A percentile compares a stretch with the other conserved stretches of the same genome.
Evolutionary conservation across 2,797 vertebrate genomes (phyloP).

Genomic region (Pseudotriccus pelzelni): DNA sequence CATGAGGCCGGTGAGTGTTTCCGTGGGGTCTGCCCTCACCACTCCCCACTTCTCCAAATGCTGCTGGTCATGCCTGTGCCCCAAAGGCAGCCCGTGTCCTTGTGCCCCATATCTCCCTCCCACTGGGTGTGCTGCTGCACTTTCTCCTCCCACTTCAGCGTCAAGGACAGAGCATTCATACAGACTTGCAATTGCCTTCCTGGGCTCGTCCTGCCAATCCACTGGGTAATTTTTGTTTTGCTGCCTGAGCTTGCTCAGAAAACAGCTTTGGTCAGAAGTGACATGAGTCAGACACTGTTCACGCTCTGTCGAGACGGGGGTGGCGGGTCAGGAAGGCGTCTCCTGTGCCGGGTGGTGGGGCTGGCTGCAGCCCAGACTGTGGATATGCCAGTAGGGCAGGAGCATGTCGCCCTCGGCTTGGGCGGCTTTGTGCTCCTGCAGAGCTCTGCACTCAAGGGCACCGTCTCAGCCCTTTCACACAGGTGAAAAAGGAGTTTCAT

Average conservation of each 20-base stretch:
- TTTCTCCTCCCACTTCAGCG: fast-evolving
- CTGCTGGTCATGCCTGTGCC: neutral
- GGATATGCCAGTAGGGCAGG: fast-evolving
- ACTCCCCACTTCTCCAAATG: fast-evolving
- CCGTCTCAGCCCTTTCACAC: fast-evolving
- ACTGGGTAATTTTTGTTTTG: fast-evolving
- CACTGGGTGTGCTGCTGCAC: fast-evolving
- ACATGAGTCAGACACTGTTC: fast-evolving
- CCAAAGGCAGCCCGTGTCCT: neutral
- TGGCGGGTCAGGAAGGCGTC: neutral
- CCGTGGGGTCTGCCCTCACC: fast-evolving
- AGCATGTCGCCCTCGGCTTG: fast-evolving
- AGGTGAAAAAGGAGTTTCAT: neutral
- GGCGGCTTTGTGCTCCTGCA: fast-evolving
- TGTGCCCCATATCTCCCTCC: neutral
- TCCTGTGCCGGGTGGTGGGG: fast-evolving
- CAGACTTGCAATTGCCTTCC: neutral
- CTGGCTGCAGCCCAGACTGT: neutral
- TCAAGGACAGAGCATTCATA: fast-evolving
- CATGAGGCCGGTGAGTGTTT: fast-evolving
- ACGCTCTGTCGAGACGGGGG: fast-evolving
- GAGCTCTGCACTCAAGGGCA: fast-evolving
- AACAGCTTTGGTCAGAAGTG: neutral
- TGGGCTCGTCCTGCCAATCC: fast-evolving
- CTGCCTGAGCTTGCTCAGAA: fast-evolving